Evolutionary conservation across 2,113 vertebrate genomes (phyloP), one percentile per base, ranked within the genome.

Genomic region (Catagonus wagneri): DNA sequence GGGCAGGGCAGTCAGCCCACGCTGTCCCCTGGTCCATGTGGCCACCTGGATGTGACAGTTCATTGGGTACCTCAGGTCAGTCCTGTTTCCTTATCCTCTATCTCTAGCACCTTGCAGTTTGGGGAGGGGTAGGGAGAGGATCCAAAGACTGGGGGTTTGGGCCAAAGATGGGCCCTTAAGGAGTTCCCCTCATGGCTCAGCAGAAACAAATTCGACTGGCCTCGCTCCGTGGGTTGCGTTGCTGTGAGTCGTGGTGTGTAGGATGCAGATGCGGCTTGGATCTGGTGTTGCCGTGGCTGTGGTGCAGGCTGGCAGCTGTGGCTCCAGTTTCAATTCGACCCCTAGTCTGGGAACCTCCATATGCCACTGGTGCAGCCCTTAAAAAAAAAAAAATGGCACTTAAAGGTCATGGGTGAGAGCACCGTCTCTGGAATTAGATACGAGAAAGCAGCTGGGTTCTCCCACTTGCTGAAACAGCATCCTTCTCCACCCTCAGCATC

Each of bases 401-500:
- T 3, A 2, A 36, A 44, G 71, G 4, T 22, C 14, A 15, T 9
- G 32, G 58, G 7, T 44, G 25, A 8, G 34, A 2, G 11, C 16
- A 36, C 19, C 10, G 17, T 13, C 7, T n/a, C 36, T 84, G 66
- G 27, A 65, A 16, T 63, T 22, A 15, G 56, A 72, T 6, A 25
- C n/a, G 56, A 72, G 54, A 56, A 36, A 29, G 20, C 52, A 29
- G 20, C 52, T 17, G 19, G 54, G 25, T 23, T 69, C 15, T 1
- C 3, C n/a, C 0, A 1, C 0, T 1, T 1, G 1, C 72, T 65
- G 2, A 52, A 32, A 32, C 10, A 0, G 3, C 4, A 7, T 3
- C 8, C 23, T 36, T 52, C 16, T 54, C 5, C 7, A 0, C 27
- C 56, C 25, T 25, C 0, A 6, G 50, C 2, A 20, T 56, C 4